phyloP scores from a whole-genome alignment of 2,797 vertebrate species.

The Protosalanx chinensis region DNA sequence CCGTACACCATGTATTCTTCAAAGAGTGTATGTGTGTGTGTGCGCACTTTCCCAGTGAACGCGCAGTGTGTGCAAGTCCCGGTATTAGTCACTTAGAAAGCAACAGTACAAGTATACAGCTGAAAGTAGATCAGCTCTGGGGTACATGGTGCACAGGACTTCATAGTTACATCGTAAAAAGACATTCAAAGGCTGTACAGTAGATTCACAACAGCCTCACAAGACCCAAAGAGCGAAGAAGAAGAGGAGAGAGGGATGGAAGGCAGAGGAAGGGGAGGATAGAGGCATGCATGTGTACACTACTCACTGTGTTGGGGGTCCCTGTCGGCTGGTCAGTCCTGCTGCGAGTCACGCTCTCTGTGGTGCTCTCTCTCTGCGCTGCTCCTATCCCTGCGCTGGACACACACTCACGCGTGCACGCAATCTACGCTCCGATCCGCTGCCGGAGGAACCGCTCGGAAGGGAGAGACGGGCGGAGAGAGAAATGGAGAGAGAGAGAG shows the following conservation, averaged over 20 bases:
- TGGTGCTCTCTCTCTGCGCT: constrained; percentile 1
- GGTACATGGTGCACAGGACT: background rate
- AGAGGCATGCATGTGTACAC: background rate
- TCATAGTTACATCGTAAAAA: background rate
- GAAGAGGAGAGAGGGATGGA: background rate
- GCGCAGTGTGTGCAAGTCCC: background rate
- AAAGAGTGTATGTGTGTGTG: constrained; percentile 5
- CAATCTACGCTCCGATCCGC: constrained; percentile 38
- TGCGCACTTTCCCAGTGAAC: background rate
- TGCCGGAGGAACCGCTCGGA: constrained; percentile 50
- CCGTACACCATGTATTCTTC: too few species aligned
- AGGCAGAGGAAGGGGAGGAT: background rate
- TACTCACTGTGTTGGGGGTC: constrained; percentile 7
- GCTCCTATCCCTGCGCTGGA: constrained; percentile 11
- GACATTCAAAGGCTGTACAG: background rate
- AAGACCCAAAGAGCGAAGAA: background rate
- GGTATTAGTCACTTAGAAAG: background rate
- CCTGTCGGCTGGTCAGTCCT: background rate
- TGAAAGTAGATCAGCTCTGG: background rate
- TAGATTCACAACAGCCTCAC: background rate
- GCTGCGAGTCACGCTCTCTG: background rate
- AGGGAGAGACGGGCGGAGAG: constrained; percentile 32
- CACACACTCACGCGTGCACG: constrained; percentile 25
- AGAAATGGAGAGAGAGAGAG: constrained; percentile 15
- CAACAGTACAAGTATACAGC: background rate